A percentile compares a stretch with the other conserved stretches of the same genome.
These are phyloP conservation scores for Ageneiosus marmoratus DNA, from an alignment of 2,113 vertebrate species.

Conservation along the genomic window DNA sequence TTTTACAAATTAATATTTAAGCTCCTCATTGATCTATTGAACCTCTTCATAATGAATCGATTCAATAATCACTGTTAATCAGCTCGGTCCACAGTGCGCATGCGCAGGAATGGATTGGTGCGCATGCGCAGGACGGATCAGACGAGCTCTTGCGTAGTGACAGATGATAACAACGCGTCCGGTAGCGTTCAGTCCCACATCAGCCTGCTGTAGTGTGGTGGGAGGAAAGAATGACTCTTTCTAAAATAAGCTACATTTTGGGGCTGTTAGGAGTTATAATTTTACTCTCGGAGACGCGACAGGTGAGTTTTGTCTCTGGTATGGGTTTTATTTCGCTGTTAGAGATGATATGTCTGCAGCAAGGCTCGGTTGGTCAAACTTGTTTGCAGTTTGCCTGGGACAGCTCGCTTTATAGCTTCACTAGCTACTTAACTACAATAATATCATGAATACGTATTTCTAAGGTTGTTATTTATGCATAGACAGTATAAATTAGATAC, in stretches of 20 bases:
- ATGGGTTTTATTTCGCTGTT: neutral
- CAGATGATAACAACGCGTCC: neutral
- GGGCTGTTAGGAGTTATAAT: neutral
- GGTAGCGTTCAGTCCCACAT: neutral
- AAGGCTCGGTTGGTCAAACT: neutral
- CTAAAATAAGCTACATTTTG: neutral
- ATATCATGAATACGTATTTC: neutral
- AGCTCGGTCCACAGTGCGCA: neutral
- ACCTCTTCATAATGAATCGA: neutral
- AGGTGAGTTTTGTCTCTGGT: constrained; percentile 4
- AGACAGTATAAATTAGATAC: fast-evolving
- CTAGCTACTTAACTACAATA: neutral
- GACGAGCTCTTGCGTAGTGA: neutral
- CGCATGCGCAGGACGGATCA: neutral
- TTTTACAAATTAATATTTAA: neutral
- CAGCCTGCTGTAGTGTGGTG: neutral
- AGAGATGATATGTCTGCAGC: neutral
- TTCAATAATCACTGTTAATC: neutral
- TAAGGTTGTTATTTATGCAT: neutral
- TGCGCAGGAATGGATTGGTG: neutral
- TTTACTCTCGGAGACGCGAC: neutral
- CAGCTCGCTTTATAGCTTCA: neutral
- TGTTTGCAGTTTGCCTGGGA: neutral
- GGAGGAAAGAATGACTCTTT: neutral
- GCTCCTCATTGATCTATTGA: neutral